Evolutionary conservation across 2,797 vertebrate genomes (phyloP).

Genomic region (Acanthurus lineatus): DNA sequence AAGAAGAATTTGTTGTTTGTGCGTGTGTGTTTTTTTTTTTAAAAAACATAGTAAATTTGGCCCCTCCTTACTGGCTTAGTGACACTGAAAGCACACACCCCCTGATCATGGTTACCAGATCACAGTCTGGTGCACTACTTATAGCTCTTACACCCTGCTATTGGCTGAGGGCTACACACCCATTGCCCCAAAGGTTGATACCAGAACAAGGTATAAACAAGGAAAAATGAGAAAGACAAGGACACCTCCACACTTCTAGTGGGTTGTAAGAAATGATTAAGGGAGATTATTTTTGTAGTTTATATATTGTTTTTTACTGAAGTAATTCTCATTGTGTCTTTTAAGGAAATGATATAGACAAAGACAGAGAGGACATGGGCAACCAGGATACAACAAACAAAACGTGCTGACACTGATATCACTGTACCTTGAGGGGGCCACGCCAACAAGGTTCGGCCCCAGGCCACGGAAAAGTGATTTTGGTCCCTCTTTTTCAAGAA

Average conservation of each 20-base stretch:
- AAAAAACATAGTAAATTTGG: neutral
- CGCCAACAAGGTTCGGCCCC: constrained; percentile 97
- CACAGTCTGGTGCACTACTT: too few species aligned
- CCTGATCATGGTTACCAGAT: neutral
- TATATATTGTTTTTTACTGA: too few species aligned
- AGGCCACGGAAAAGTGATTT: constrained; percentile 96
- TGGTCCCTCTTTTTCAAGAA: constrained; percentile 98
- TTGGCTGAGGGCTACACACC: neutral
- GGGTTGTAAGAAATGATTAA: neutral
- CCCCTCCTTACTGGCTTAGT: neutral
- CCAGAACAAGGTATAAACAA: neutral
- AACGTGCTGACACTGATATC: constrained; percentile 42
- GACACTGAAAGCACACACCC: neutral
- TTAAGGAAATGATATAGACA: neutral
- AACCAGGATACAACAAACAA: neutral
- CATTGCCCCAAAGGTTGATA: neutral
- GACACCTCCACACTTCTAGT: neutral
- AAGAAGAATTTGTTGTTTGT: neutral
- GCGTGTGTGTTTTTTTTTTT: too few species aligned
- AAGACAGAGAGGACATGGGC: neutral
- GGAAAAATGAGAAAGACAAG: neutral
- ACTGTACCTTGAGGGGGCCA: constrained; percentile 95
- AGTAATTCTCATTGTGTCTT: neutral
- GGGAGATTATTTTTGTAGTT: neutral
- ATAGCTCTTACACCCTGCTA: neutral